Evolutionary conservation across 2,888 invertebrate genomes (phyloP).

Genomic region (Meiosimyza decipiens): DNA sequence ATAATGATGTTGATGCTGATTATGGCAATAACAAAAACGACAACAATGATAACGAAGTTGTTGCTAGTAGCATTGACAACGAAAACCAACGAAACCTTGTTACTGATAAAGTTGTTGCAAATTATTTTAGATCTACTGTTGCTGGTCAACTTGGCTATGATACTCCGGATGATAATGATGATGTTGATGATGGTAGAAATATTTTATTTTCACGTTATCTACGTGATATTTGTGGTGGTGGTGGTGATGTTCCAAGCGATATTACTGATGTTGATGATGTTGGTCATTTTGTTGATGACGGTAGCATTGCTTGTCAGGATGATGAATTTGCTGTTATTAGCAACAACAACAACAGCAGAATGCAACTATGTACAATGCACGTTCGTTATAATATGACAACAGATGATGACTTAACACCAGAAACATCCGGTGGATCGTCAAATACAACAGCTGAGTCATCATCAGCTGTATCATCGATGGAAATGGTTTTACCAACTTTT

Average conservation of each 20-base stretch:
- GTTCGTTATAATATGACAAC: background rate
- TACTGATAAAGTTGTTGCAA: background rate
- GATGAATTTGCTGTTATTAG: slow-evolving; percentile 55
- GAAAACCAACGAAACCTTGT: background rate
- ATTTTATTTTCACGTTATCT: slow-evolving; percentile 18
- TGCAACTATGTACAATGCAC: background rate
- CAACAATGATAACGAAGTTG: slow-evolving; percentile 19
- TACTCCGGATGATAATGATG: background rate
- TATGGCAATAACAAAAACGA: background rate
- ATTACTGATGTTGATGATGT: slow-evolving; percentile 25
- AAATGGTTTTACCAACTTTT: background rate
- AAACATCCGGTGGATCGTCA: slow-evolving; percentile 33
- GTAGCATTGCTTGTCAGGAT: slow-evolving; percentile 38
- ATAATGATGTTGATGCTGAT: slow-evolving; percentile 1
- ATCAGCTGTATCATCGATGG: slow-evolving; percentile 34
- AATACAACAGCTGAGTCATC: slow-evolving; percentile 37
- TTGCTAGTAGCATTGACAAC: background rate
- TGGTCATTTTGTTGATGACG: slow-evolving; percentile 25
- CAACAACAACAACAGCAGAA: slow-evolving; percentile 36
- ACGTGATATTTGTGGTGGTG: background rate
- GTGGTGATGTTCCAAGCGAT: slow-evolving; percentile 5
- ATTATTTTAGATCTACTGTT: background rate
- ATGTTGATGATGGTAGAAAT: slow-evolving; percentile 7
- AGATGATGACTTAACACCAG: slow-evolving; percentile 34
- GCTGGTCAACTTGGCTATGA: background rate